Percentiles rank a stretch among this genome's conserved stretches.
Evolutionary conservation across 2,888 invertebrate genomes (phyloP).

Genomic region (Nudaria mundana): DNA sequence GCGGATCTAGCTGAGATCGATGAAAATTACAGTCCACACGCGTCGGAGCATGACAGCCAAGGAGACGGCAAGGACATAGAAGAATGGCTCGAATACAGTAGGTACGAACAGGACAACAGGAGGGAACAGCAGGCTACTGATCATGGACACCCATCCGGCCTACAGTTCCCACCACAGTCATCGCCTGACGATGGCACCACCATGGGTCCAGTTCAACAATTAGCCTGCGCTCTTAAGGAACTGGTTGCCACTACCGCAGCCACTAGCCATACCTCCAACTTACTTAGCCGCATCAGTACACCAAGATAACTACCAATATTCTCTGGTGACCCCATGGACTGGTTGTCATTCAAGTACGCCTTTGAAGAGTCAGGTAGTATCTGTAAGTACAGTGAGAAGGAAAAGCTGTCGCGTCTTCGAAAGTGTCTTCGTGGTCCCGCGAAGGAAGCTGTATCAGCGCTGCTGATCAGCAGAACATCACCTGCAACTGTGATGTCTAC

Average conservation of each 20-base stretch:
- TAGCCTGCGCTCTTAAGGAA: background rate
- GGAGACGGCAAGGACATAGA: too few species aligned
- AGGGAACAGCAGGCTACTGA: background rate
- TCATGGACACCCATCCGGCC: background rate
- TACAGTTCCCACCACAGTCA: background rate
- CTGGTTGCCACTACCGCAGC: background rate
- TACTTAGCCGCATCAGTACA: slow-evolving; percentile 1
- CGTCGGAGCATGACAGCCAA: background rate
- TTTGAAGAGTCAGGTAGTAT: slow-evolving; percentile 5
- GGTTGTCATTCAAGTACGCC: slow-evolving; percentile 8
- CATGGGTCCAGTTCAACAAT: background rate
- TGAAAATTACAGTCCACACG: background rate
- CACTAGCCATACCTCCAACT: background rate
- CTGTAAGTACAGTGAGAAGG: slow-evolving; percentile 5
- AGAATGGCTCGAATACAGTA: background rate
- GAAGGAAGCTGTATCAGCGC: slow-evolving; percentile 1
- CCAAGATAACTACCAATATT: slow-evolving; percentile 5
- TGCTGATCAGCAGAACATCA: background rate
- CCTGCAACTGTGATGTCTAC: background rate
- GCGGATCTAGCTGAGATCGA: background rate
- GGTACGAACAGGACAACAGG: background rate
- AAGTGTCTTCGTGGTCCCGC: slow-evolving; percentile 5
- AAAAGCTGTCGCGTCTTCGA: slow-evolving; percentile 9
- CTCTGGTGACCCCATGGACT: slow-evolving; percentile 7
- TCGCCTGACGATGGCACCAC: background rate